Conservation (phyloP, 2,888 invertebrate species). For the Drosophila meridiana region DNA sequence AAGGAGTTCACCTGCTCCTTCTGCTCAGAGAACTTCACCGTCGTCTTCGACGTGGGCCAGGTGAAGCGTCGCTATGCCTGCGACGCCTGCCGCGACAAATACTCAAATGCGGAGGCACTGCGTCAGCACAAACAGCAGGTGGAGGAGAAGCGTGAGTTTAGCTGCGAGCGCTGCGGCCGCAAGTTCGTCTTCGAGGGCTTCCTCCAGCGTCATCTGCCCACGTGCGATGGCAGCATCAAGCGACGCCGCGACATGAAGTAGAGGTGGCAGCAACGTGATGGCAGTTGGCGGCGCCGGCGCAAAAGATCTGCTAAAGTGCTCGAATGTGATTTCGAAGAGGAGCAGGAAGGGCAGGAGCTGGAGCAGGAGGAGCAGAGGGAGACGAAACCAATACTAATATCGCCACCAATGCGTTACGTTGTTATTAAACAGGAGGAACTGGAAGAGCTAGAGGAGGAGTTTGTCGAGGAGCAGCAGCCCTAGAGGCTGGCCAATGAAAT, state of each 20-base stretch:
- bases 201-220: constrained; percentile 83
- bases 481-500: constrained; percentile 23
- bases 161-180: constrained; percentile 83
- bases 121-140: constrained; percentile 83
- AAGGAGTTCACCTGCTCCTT: constrained; percentile 85
- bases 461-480: constrained; percentile 25
- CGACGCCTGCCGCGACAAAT: constrained; percentile 84
- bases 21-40: constrained; percentile 83
- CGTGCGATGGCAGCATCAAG: constrained; percentile 84
- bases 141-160: constrained; percentile 84
- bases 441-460: neutral
- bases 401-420: constrained; percentile 61
- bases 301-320: constrained; percentile 22
- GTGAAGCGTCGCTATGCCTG: constrained; percentile 85
- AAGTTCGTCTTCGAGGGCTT: constrained; percentile 85
- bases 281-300: constrained; percentile 51
- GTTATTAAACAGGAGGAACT: constrained; percentile 54
- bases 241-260: constrained; percentile 84
- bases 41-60: constrained; percentile 83
- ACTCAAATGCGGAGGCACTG: constrained; percentile 83
- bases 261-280: constrained; percentile 67
- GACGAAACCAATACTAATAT: constrained; percentile 13
- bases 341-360: neutral
- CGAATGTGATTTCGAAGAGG: neutral
- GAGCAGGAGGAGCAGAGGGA: neutral